Conservation (phyloP, 2,797 vertebrate species). For the Aplochiton taeniatus region DNA sequence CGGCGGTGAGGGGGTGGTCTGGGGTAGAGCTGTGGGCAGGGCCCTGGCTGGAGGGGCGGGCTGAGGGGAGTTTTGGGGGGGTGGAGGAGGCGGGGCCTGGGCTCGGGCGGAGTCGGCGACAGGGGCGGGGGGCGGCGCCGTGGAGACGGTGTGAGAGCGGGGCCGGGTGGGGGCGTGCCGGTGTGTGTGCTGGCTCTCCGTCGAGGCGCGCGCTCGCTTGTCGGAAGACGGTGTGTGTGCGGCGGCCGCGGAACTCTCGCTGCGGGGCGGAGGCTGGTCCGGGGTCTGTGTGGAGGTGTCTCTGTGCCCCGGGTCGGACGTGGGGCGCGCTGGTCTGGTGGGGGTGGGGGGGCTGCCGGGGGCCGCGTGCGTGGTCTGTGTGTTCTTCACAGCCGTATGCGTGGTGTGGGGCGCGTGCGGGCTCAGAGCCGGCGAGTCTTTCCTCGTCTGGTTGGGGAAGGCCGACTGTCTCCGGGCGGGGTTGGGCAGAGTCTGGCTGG, state of each 20-base stretch:
- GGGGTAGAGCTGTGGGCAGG: conserved; percentile 17
- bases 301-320: conserved; percentile 56
- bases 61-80: conserved; percentile 17
- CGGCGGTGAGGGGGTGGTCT: conserved; percentile 18
- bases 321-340: conserved; percentile 57
- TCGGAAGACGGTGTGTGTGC: conserved; percentile 25
- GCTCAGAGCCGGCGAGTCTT: conserved; percentile 45
- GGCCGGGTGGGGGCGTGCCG: background rate
- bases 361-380: conserved; percentile 56
- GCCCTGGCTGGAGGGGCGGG: conserved; percentile 4
- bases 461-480: conserved; percentile 53
- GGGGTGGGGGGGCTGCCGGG: conserved; percentile 70
- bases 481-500: conserved; percentile 75
- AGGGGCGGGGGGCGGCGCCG: conserved; percentile 16
- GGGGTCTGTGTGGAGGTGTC: conserved; percentile 63
- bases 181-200: conserved; percentile 21
- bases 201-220: conserved; percentile 28
- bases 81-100: conserved; percentile 13
- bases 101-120: conserved; percentile 7
- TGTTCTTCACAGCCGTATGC: conserved; percentile 33
- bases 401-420: conserved; percentile 32
- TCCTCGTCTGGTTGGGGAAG: conserved; percentile 47
- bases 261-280: conserved; percentile 21
- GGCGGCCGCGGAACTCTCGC: conserved; percentile 16
- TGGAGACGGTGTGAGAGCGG: conserved; percentile 25